A percentile compares a stretch with the other conserved stretches of the same genome.
Conservation (phyloP, 2,888 invertebrate species). For the Drosophila diplacantha region DNA sequence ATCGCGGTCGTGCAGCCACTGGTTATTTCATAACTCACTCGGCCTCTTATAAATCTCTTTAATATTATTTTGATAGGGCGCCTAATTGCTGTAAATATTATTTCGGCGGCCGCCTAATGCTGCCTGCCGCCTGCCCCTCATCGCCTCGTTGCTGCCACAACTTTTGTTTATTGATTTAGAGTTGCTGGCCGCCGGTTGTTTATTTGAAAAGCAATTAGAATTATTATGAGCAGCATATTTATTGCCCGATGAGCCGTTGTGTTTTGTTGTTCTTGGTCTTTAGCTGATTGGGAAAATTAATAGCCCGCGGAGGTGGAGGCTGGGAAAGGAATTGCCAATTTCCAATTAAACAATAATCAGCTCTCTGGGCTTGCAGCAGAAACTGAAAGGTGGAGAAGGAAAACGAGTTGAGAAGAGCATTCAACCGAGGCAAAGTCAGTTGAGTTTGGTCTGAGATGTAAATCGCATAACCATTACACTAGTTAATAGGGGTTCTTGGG, state of each 20-base stretch:
- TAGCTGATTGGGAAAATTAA: constrained; percentile 43
- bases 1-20: constrained; percentile 10
- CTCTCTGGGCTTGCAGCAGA: background rate
- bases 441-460: constrained; percentile 21
- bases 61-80: constrained; percentile 71
- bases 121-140: constrained; percentile 2
- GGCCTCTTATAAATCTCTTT: constrained; percentile 70
- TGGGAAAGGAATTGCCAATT: constrained; percentile 19
- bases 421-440: constrained; percentile 21
- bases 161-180: constrained; percentile 57
- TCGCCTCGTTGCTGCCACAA: background rate
- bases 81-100: constrained; percentile 71
- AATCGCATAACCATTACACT: constrained; percentile 16
- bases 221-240: constrained; percentile 72
- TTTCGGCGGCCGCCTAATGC: constrained; percentile 61
- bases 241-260: constrained; percentile 48
- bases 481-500: constrained; percentile 11
- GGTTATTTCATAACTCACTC: constrained; percentile 70
- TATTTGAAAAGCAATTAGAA: constrained; percentile 74
- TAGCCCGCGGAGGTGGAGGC: constrained; percentile 29
- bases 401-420: constrained; percentile 12
- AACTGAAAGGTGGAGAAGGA: constrained; percentile 3
- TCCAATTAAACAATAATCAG: constrained; percentile 45
- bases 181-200: constrained; percentile 51
- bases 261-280: constrained; percentile 30